These are phyloP conservation scores for Natrix natrix DNA, from an alignment of 2,797 vertebrate species.

Conservation along the genomic window DNA sequence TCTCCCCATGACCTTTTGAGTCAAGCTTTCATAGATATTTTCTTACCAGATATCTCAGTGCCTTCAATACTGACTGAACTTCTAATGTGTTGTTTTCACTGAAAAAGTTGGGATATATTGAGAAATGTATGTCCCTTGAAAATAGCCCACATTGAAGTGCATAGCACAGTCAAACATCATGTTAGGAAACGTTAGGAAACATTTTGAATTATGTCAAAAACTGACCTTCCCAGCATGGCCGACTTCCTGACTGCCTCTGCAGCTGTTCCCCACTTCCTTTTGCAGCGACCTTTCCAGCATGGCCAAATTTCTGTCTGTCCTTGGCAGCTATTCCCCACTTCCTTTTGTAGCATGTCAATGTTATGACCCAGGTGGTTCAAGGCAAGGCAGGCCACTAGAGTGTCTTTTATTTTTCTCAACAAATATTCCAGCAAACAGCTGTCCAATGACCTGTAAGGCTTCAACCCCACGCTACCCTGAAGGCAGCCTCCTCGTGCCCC, in stretches of 20 bases:
- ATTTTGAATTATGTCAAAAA: background rate
- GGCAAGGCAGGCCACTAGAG: background rate
- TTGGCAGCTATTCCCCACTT: background rate
- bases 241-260: background rate
- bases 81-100: background rate
- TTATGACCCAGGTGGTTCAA: background rate
- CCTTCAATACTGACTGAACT: background rate
- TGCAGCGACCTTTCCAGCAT: background rate
- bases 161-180: background rate
- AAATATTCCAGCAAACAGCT: background rate
- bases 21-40: background rate
- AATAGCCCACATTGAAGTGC: background rate
- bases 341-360: background rate
- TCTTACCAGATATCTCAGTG: background rate
- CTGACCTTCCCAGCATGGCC: background rate
- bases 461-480: background rate
- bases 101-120: background rate
- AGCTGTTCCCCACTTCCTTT: background rate
- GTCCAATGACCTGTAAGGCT: background rate
- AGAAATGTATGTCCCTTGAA: background rate
- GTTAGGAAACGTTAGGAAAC: background rate
- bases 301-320: background rate
- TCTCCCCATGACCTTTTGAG: background rate
- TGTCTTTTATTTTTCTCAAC: background rate
- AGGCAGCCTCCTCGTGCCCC: background rate